phyloP scores from a whole-genome alignment of 2,113 vertebrate genomes.

The Hippocampus barbouri region DNA sequence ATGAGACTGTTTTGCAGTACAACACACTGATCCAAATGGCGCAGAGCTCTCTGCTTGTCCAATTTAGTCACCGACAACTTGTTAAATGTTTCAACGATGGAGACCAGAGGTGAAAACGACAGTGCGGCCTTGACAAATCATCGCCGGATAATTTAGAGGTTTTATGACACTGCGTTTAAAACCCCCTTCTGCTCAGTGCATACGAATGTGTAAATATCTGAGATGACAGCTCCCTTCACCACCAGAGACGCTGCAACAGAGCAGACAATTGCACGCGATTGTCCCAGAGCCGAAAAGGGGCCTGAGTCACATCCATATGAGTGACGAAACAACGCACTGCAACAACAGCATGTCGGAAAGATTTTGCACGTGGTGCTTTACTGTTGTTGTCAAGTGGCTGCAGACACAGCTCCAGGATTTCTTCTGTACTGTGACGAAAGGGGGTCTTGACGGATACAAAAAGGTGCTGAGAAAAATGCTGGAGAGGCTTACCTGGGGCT shows the following conservation, averaged over 20 bases:
- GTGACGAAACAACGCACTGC: neutral
- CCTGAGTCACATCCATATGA: neutral
- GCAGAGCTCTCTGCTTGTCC: neutral
- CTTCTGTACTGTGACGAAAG: too few relatives aligned
- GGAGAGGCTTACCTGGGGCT: neutral
- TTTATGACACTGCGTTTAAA: neutral
- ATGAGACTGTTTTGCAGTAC: neutral
- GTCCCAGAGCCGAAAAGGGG: neutral
- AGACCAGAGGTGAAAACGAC: conserved; percentile 13
- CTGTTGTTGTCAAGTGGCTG: neutral
- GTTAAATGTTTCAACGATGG: conserved; percentile 11
- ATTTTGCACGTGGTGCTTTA: neutral
- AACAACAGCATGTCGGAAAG: neutral
- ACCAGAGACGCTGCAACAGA: neutral
- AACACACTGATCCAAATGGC: conserved; percentile 15
- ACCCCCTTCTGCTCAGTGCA: neutral
- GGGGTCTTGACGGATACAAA: too few relatives aligned
- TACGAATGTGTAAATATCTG: neutral
- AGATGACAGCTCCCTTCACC: neutral
- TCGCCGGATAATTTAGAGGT: neutral
- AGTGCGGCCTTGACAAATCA: neutral
- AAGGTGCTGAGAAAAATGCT: neutral
- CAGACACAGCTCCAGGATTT: too few relatives aligned
- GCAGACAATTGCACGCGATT: neutral
- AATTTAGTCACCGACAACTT: neutral